Base-by-base conservation (phyloP, 2,113 vertebrate species). In the Silurus meridionalis region DNA sequence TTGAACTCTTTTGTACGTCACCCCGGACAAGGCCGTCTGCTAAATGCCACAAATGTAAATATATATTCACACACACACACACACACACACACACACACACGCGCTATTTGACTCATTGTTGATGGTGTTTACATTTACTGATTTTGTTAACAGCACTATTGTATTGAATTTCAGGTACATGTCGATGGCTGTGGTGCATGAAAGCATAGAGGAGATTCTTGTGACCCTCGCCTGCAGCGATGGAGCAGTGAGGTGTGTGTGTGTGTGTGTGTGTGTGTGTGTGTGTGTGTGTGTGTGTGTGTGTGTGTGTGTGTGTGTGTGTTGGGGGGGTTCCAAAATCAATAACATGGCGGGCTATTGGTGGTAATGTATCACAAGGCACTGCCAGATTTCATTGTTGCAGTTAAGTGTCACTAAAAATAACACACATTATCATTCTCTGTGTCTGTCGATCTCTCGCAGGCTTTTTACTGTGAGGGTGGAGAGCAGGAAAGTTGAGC, bases 171-270 rank as follows among this genome's bases (percentile, higher is more conserved):
- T 87, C 91, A 99, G 98, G 89, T 99, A 99, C 90, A 97, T 99
- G 97, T 97, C 94, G 4, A 86, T 97, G 0, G 92, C 92, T 0
- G 92, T 95, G 2, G 90, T 96, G 88, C 92, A 92, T 9, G 87
- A 90, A 77, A 91, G 86, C 19, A 37, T n/a, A n/a, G 91, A 85
- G 28, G 17, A 57, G 0, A 69, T 89, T 28, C 93, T 97, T 13
- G 90, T 99, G 89, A 96, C 96, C 86, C 91, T 97, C 6, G 97
- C 95, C 80, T 98, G 98, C 91, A 99, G 98, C 0, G 98, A 99
- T 0, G 98, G 96, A 82, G 97, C 97, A 0, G 92, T 99, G 84
- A 97, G 98, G 98, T 99, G 80, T 90, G 94, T 91, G 55, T 78
- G 94, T 91, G 46, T 78, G 13, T 80, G 14, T 25, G 46, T 69